Conservation (phyloP, 1,140 invertebrate species). For the Heliconius himera region DNA sequence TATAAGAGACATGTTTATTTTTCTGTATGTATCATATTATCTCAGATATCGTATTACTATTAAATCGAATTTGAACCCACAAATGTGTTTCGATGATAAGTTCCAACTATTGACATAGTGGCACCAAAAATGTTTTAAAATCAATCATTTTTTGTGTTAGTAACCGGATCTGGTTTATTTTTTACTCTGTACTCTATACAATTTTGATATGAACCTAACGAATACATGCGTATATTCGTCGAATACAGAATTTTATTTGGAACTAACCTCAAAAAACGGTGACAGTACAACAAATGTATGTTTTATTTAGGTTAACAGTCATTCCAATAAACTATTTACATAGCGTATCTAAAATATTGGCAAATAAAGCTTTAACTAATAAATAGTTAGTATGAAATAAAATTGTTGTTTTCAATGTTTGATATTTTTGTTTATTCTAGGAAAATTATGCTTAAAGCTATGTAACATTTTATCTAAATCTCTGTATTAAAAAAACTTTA, state of each 20-base stretch:
- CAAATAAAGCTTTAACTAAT: background rate
- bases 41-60: too few species aligned
- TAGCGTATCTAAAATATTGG: background rate
- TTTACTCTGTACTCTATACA: background rate
- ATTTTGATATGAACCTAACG: background rate
- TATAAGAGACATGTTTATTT: too few species aligned
- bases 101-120: too few species aligned
- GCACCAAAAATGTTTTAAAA: background rate
- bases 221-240: too few species aligned
- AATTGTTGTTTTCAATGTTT: background rate
- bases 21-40: too few species aligned
- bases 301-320: slow-evolving; percentile 7
- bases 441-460: too few species aligned
- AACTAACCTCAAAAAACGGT: background rate
- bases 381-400: background rate
- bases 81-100: too few species aligned
- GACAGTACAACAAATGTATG: background rate
- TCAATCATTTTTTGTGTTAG: background rate
- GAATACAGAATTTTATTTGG: background rate
- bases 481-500: too few species aligned
- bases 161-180: background rate
- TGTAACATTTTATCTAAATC: background rate
- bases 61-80: too few species aligned
- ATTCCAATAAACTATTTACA: background rate
- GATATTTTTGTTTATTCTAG: background rate